These are phyloP conservation scores for Neocrepidodera transversa DNA, from an alignment of 2,888 invertebrate genomes.

Conservation along the genomic window DNA sequence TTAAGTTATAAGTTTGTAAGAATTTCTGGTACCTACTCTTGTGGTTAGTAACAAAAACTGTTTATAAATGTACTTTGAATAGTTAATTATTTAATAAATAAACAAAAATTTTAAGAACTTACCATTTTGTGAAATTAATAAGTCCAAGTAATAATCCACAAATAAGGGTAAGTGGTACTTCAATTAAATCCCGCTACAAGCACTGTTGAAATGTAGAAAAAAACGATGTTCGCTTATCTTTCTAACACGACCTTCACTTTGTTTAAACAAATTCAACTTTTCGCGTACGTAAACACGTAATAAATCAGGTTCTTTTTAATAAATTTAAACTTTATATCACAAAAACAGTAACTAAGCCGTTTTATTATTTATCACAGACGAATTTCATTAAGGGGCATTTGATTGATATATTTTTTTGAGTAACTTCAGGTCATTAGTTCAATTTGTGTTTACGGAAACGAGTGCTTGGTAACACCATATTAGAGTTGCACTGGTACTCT, in stretches of 20 bases:
- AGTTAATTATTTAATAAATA: too few species aligned
- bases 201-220: constrained; percentile 1
- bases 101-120: neutral
- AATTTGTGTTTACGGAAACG: constrained; percentile 9
- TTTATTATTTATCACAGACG: constrained; percentile 21
- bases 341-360: neutral
- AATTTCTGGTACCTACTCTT: too few species aligned
- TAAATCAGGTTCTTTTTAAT: constrained; percentile 13
- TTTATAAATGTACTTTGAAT: too few species aligned
- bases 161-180: constrained; percentile 1
- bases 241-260: constrained; percentile 26
- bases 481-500: constrained; percentile 1
- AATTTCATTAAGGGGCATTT: neutral
- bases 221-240: constrained; percentile 14
- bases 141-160: neutral
- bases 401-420: neutral
- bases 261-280: constrained; percentile 24
- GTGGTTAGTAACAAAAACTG: too few species aligned
- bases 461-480: constrained; percentile 1
- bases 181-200: neutral
- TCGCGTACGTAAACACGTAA: constrained; percentile 13
- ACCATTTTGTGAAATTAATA: constrained; percentile 4
- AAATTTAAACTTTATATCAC: constrained; percentile 7
- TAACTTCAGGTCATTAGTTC: constrained; percentile 2
- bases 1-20: too few species aligned